Conservation (phyloP, 2,113 vertebrate genomes). For the Albula goreensis region DNA sequence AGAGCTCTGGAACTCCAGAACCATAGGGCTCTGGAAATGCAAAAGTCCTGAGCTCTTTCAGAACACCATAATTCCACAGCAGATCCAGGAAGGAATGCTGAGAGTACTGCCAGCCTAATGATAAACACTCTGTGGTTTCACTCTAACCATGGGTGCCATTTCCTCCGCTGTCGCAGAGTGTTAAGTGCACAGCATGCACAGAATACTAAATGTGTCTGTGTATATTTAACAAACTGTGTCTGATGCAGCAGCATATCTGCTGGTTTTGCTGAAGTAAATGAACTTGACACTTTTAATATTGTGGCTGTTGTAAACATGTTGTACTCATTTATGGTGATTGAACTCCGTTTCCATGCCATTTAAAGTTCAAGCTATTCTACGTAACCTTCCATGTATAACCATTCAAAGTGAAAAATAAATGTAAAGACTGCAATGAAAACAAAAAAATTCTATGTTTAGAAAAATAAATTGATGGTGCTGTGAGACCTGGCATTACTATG, state of each 20-base stretch:
- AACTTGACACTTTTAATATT: slow-evolving; percentile 9
- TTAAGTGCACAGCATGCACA: background rate
- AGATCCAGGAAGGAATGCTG: no score
- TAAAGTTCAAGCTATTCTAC: background rate
- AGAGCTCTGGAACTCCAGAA: no score
- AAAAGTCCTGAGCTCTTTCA: no score
- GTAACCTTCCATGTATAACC: background rate
- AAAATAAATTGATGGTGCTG: no score
- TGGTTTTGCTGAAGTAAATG: background rate
- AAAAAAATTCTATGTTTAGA: no score
- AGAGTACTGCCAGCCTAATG: background rate
- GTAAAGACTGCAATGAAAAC: no score
- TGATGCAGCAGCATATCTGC: background rate
- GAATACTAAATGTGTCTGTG: background rate
- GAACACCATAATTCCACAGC: no score
- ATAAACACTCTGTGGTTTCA: background rate
- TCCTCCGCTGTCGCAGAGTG: background rate
- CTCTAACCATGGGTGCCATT: background rate
- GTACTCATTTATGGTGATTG: background rate
- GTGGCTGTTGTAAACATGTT: background rate
- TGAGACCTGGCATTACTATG: no score
- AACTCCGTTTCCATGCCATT: background rate
- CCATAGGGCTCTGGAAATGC: no score
- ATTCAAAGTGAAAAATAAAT: background rate
- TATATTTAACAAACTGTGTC: background rate